These are phyloP conservation scores for Chionis minor DNA, from an alignment of 2,113 vertebrate species.

Conservation along the genomic window DNA sequence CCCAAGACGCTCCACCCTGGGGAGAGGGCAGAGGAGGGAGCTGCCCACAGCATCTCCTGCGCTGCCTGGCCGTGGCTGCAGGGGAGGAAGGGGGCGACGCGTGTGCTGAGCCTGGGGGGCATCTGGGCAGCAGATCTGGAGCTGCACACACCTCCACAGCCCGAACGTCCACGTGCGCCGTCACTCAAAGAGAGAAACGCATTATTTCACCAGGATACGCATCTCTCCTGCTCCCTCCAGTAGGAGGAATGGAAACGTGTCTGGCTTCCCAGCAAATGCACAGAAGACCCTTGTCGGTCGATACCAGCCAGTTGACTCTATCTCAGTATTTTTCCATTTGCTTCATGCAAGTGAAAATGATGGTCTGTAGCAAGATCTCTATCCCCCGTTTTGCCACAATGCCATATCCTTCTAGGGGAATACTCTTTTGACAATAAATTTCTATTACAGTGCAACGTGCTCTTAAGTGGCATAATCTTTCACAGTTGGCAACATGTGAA, in stretches of 20 bases:
- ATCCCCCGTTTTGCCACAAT: not conserved
- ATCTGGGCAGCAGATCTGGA: not conserved
- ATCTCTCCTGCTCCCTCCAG: not conserved
- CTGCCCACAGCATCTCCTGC: not conserved
- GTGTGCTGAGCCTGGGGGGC: not conserved
- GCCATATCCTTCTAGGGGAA: not conserved
- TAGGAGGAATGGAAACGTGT: not conserved
- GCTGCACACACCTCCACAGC: not conserved
- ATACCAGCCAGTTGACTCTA: not conserved
- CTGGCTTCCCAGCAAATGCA: not conserved
- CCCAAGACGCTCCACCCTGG: not conserved
- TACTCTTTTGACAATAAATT: not conserved
- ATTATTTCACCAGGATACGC: not conserved
- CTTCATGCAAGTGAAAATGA: not conserved
- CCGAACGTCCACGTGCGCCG: fast-evolving
- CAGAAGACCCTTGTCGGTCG: not conserved
- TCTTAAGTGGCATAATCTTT: slow-evolving; percentile 2
- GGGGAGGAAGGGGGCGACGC: too few species aligned
- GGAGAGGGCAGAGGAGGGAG: not conserved
- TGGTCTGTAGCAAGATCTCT: not conserved
- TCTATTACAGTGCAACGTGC: not conserved
- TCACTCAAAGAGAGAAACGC: not conserved
- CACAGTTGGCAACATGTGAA: not conserved
- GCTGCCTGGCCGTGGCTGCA: fast-evolving
- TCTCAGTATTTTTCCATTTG: slow-evolving; percentile 1